phyloP scores from a whole-genome alignment of 2,888 invertebrate species.

The Calameuta idolon region DNA sequence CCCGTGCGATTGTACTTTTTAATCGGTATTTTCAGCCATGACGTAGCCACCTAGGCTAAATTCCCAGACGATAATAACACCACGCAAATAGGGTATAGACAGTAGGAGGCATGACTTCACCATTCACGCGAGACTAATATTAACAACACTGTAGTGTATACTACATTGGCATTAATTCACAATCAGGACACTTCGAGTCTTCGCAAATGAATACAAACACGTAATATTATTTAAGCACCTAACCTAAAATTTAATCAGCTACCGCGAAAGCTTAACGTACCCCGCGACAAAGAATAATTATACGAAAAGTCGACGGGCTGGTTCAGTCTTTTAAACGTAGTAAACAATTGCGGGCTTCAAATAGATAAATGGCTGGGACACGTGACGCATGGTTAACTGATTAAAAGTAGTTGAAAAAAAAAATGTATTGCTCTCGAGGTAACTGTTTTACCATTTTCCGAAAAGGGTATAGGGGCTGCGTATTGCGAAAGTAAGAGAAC shows the following conservation, averaged over 20 bases:
- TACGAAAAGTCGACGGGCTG: too few species aligned
- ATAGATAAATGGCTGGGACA: too few species aligned
- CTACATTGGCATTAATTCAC: neutral
- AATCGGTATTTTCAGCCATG: neutral
- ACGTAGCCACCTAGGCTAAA: constrained; percentile 3
- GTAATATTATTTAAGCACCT: neutral
- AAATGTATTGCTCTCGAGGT: neutral
- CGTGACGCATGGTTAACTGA: too few species aligned
- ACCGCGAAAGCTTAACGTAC: too few species aligned
- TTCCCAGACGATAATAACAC: constrained; percentile 7
- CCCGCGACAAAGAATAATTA: too few species aligned
- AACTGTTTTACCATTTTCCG: neutral
- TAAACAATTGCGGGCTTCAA: too few species aligned
- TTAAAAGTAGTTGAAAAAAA: neutral
- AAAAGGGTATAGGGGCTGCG: neutral
- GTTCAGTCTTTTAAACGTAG: too few species aligned
- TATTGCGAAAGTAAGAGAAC: neutral
- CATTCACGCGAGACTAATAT: neutral
- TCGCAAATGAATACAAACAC: neutral
- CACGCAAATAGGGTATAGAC: constrained; percentile 1
- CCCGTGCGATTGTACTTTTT: neutral
- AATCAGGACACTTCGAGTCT: neutral
- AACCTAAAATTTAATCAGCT: too few species aligned
- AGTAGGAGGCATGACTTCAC: neutral
- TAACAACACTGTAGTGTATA: neutral